These are phyloP conservation scores for Pelobates fuscus DNA, from an alignment of 2,113 vertebrate species.

Conservation along the genomic window DNA sequence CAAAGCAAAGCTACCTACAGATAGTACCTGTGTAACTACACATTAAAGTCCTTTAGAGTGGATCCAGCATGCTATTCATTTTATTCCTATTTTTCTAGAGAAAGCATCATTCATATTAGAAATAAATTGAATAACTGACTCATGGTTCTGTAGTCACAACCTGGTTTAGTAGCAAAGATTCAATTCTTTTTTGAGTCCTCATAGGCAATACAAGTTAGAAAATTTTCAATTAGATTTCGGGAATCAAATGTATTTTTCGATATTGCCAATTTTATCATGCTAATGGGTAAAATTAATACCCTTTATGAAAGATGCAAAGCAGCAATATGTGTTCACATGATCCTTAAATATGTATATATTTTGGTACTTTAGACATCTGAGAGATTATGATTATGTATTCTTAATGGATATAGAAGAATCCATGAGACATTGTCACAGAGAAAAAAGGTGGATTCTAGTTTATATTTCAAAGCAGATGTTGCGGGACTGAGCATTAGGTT, in stretches of 20 bases:
- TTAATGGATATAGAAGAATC: too few relatives aligned
- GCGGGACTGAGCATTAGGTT: too few relatives aligned
- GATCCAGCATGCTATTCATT: constrained; percentile 53
- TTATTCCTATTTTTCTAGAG: constrained; percentile 52
- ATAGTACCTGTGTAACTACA: constrained; percentile 57
- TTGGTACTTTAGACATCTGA: too few relatives aligned
- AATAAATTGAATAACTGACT: constrained; percentile 60
- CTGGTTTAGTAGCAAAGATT: constrained; percentile 54
- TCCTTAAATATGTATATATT: too few relatives aligned
- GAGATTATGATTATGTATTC: too few relatives aligned
- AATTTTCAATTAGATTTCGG: constrained; percentile 40
- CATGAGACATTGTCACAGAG: too few relatives aligned
- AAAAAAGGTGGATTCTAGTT: too few relatives aligned
- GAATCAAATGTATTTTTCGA: constrained; percentile 56
- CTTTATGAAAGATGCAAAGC: constrained; percentile 28
- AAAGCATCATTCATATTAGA: constrained; percentile 60
- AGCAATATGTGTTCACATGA: constrained; percentile 38
- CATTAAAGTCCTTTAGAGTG: constrained; percentile 58
- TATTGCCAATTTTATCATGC: constrained; percentile 50
- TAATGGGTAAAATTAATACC: constrained; percentile 41
- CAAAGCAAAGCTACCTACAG: constrained; percentile 54
- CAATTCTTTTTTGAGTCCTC: constrained; percentile 56
- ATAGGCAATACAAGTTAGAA: constrained; percentile 51
- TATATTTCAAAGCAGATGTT: too few relatives aligned
- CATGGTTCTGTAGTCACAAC: constrained; percentile 32